Base-by-base conservation (phyloP, 2,797 vertebrate species). In the Tadarida brasiliensis region DNA sequence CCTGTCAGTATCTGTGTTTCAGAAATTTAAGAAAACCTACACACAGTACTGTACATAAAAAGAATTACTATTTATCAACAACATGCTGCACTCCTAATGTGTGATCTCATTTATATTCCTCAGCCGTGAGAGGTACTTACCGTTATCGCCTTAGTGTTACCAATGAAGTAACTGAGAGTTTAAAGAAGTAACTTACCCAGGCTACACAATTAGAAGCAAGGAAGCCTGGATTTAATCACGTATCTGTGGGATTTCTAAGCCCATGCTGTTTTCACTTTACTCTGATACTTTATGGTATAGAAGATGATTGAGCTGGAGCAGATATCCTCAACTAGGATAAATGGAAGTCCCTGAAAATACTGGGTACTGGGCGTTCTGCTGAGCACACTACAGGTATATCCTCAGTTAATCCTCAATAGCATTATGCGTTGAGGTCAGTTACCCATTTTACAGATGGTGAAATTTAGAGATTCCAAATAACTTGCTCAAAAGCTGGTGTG, bases 21-120 rank as follows among this genome's bases (percentile, higher is more conserved):
- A 77, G 92, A 93, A 87, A 83, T 70, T 54, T 35, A 39, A 80
- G 88, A 35, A 91, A 93, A 80, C 20, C 20, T 82, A n/a, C 28
- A 24, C 26, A 77, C 19, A 39, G 14, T 78, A 73, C 3, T n/a
- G 7, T 47, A 1, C 70, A 47, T 57, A 61, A 65, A 86, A 82
- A 76, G 56, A 67, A 94, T 78, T 7, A n/a, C 5, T 49, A 35
- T 67, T 65, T 65, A 59, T 63, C 39, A 77, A 16, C 33, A 71
- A 20, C 30, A 17, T 35, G 12, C 54, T 65, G 22, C 17, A 5
- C 28, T 30, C 12, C 74, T 47, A 78, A 3, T 67, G 11, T 77
- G 1, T 78, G 76, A 67, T 49, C 20, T 56, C 51, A 56, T 80
- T 74, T 85, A 7, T 7, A 39, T 71, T 61, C 24, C 70, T 87